phyloP scores from a whole-genome alignment of 92 coral and sea anemone species.

The Porites rus region DNA sequence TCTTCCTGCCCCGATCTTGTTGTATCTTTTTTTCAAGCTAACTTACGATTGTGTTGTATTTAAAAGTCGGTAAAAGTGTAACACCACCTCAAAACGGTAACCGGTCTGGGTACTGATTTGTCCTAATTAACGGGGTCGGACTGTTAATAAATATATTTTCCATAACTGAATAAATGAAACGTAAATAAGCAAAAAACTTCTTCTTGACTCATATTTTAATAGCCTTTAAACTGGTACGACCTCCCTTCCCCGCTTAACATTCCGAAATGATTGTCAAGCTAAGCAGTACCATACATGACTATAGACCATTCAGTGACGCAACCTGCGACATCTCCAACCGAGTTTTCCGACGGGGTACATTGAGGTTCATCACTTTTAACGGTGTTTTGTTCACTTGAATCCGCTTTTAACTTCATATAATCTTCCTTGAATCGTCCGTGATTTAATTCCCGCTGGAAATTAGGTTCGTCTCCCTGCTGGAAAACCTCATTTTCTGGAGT shows the following conservation, averaged over 20 bases:
- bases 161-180: too few relatives aligned
- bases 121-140: too few relatives aligned
- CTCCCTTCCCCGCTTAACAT: neutral
- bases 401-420: constrained; percentile 59
- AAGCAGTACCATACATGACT: constrained; percentile 56
- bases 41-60: too few relatives aligned
- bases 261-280: neutral
- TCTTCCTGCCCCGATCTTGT: too few relatives aligned
- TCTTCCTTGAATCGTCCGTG: constrained; percentile 83
- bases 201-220: neutral
- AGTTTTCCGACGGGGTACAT: constrained; percentile 10
- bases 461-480: constrained; percentile 12
- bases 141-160: too few relatives aligned
- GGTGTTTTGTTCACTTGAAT: neutral
- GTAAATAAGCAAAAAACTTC: too few relatives aligned
- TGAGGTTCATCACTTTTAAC: constrained; percentile 30
- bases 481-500: constrained; percentile 16
- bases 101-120: too few relatives aligned
- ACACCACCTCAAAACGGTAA: too few relatives aligned
- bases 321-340: constrained; percentile 40
- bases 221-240: neutral
- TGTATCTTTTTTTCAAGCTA: too few relatives aligned
- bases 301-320: constrained; percentile 50
- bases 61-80: too few relatives aligned
- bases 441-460: constrained; percentile 44